phyloP scores from a whole-genome alignment of 2,113 vertebrate species.

The Platysteira castanea region DNA sequence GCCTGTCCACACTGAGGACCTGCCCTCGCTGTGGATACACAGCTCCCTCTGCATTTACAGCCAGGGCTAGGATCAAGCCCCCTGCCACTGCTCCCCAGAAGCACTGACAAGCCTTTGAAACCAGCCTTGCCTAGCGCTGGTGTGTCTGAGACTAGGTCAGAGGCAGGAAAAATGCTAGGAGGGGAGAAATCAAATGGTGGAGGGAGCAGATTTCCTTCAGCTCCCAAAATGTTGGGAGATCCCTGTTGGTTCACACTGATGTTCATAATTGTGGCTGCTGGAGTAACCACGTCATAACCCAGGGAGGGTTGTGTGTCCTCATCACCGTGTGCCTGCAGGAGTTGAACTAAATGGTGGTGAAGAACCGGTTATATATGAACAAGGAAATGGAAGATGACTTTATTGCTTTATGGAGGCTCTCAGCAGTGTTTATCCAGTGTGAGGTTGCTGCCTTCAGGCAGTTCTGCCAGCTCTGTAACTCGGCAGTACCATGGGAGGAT shows the following conservation, averaged over 20 bases:
- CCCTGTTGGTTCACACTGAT: background rate
- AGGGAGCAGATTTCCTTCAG: background rate
- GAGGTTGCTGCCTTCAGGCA: background rate
- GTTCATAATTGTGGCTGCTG: background rate
- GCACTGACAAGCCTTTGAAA: background rate
- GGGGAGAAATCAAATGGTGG: background rate
- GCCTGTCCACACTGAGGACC: accelerated
- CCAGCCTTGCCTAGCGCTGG: background rate
- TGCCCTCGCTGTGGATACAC: too few species aligned
- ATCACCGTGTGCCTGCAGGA: background rate
- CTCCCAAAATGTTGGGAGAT: background rate
- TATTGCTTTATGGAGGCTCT: background rate
- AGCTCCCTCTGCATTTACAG: background rate
- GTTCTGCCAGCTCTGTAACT: background rate
- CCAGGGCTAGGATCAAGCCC: background rate
- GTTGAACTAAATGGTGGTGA: background rate
- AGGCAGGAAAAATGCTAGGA: background rate
- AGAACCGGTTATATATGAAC: background rate
- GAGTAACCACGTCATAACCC: background rate
- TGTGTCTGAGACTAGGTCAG: background rate
- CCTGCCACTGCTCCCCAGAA: background rate
- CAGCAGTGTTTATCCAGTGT: background rate
- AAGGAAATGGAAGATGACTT: background rate
- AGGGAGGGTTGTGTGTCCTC: background rate
- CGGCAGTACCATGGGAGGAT: background rate